Conservation (phyloP, 2,888 invertebrate species). For the Trachelus stipa region DNA sequence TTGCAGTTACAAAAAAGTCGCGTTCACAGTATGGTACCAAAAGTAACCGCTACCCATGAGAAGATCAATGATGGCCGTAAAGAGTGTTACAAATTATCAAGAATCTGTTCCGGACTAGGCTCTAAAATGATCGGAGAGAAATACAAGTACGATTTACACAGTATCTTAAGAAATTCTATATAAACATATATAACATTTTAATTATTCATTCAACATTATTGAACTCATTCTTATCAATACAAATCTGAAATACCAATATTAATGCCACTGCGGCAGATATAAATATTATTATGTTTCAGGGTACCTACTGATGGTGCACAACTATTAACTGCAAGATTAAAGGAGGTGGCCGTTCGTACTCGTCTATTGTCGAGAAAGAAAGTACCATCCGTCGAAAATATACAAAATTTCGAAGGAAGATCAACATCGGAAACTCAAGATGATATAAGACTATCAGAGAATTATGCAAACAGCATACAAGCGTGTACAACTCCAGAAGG, state of each 20-base stretch:
- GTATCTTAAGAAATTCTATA: not conserved
- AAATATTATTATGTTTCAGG: slow-evolving; percentile 43
- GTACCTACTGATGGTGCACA: slow-evolving; percentile 57
- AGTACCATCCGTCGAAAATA: slow-evolving; percentile 26
- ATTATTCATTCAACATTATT: not conserved
- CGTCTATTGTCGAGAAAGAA: slow-evolving; percentile 52
- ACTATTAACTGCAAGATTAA: slow-evolving; percentile 53
- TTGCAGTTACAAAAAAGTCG: slow-evolving; percentile 51
- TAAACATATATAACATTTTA: slow-evolving; percentile 3
- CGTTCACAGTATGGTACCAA: slow-evolving; percentile 50
- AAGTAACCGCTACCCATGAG: slow-evolving; percentile 48
- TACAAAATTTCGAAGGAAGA: not conserved
- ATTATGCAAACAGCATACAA: not conserved
- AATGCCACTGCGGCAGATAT: slow-evolving; percentile 8
- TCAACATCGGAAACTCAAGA: not conserved
- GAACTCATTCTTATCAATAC: not conserved
- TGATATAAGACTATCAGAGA: not conserved
- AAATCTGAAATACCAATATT: not conserved
- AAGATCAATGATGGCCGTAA: slow-evolving; percentile 54
- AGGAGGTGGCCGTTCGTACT: slow-evolving; percentile 57
- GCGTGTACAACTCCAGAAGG: not conserved
- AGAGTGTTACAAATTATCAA: slow-evolving; percentile 56
- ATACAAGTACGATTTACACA: slow-evolving; percentile 54
- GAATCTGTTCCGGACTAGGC: slow-evolving; percentile 58
- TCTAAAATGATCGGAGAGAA: slow-evolving; percentile 48